phyloP scores from a whole-genome alignment of 2,797 vertebrate genomes.

The Bucorvus abyssinicus region DNA sequence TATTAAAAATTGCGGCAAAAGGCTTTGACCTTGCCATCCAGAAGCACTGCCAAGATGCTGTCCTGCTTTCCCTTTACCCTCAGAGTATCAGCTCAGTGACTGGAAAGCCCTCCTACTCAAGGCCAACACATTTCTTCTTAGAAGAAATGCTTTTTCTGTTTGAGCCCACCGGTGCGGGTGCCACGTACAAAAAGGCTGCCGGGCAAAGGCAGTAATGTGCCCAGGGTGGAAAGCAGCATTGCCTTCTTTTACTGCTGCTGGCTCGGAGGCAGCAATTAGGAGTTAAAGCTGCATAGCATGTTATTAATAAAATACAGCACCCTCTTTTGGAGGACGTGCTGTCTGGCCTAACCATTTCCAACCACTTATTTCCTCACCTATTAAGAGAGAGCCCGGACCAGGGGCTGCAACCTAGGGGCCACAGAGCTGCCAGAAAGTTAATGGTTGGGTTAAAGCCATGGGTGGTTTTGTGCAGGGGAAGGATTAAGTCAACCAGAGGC shows the following conservation, averaged over 20 bases:
- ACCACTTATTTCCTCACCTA: not conserved
- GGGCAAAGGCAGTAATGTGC: not conserved
- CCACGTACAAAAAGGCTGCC: not conserved
- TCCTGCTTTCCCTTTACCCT: not conserved
- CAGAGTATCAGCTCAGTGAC: not conserved
- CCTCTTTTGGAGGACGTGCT: not conserved
- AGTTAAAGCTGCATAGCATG: not conserved
- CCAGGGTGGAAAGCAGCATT: fast-evolving
- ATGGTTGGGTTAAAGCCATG: not conserved
- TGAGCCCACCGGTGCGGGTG: not conserved
- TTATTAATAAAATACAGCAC: conserved; percentile 1
- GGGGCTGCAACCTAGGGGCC: not conserved
- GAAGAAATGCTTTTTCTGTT: not conserved
- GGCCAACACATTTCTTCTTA: not conserved
- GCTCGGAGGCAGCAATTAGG: not conserved
- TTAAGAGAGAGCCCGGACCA: not conserved
- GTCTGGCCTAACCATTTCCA: not conserved
- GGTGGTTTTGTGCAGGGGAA: not conserved
- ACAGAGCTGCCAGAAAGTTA: not conserved
- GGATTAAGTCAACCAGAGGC: not conserved
- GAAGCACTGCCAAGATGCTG: not conserved
- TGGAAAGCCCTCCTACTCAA: not conserved
- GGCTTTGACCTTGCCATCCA: not conserved
- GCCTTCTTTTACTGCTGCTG: not conserved
- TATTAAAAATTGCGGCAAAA: not conserved